Percentiles rank a stretch among this genome's conserved stretches.
phyloP scores from a whole-genome alignment of 2,113 vertebrate species.

The Cercopithecus mona region DNA sequence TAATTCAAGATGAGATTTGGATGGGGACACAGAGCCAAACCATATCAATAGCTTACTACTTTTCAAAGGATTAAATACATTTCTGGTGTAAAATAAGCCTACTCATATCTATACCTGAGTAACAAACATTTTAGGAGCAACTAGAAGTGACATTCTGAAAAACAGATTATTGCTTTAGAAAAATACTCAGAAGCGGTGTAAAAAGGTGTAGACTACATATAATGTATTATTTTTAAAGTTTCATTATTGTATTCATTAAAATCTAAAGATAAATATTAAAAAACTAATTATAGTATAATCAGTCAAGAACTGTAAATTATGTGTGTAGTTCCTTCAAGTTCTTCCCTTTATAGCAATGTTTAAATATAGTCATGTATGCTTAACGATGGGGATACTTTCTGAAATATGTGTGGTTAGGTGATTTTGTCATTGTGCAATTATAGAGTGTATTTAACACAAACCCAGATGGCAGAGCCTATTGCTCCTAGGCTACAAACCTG shows the following conservation, averaged over 20 bases:
- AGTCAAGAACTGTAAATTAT: neutral
- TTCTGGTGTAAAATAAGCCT: constrained; percentile 3
- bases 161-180: neutral
- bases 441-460: neutral
- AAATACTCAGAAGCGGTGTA: neutral
- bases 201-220: neutral
- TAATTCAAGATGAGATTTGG: too few relatives aligned
- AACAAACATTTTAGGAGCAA: neutral
- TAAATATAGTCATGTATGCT: neutral
- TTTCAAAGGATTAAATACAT: neutral
- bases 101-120: neutral
- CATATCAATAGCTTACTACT: neutral
- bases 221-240: neutral
- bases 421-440: neutral
- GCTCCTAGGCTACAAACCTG: neutral
- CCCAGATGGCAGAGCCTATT: neutral
- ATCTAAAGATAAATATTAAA: neutral
- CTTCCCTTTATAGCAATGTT: neutral
- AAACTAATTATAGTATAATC: neutral
- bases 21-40: too few relatives aligned
- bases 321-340: neutral
- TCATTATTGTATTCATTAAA: neutral
- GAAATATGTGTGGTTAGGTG: neutral
- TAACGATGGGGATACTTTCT: neutral
- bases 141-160: neutral